Evolutionary conservation across 2,888 invertebrate genomes (phyloP), one percentile per base, ranked within the genome.

Genomic region (Pheosia tremula): DNA sequence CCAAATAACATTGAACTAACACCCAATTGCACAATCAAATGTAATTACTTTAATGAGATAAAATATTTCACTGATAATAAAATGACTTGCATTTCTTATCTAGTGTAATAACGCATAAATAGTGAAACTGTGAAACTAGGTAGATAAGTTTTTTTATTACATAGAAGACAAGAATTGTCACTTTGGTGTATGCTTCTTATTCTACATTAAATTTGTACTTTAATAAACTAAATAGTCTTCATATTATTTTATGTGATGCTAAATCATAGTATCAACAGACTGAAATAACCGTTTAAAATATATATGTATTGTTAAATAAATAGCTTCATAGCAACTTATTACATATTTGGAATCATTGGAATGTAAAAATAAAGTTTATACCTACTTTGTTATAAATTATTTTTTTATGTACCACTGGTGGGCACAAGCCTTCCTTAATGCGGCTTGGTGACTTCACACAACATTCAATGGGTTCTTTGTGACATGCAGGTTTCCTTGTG

Each of bases 291-390:
- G 24, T 24, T 24, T 24, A 24, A 24, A 24, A 24, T 24, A 24
- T 24, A 24, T 24, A 24, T 24, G 24, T 24, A 24, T 24, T 24
- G 24, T 24, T 24, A 24, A 24, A 24, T 24, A 24, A 24, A 24
- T 24, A 24, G 24, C 24, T 24, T 24, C 24, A 24, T 1, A 24
- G 24, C 24, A 24, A 1, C 2, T 24, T 24, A 24, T 24, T 24
- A 24, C 24, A 24, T 24, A 24, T 24, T 24, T 24, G 24, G 24
- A 24, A 24, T 24, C 2, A 24, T 24, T 38, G 54, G 54, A 54
- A 54, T 38, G 54, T 24, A 54, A 54, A 54, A 54, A 54, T 54
- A 54, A 54, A 54, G 59, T 60, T 50, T 59, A 37, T 24, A 24
- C 24, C 24, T 62, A 9, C 60, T 60, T 62, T 59, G 54, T 39